These are phyloP conservation scores for Bugula neritina DNA, from an alignment of 2,888 invertebrate genomes.

Conservation along the genomic window DNA sequence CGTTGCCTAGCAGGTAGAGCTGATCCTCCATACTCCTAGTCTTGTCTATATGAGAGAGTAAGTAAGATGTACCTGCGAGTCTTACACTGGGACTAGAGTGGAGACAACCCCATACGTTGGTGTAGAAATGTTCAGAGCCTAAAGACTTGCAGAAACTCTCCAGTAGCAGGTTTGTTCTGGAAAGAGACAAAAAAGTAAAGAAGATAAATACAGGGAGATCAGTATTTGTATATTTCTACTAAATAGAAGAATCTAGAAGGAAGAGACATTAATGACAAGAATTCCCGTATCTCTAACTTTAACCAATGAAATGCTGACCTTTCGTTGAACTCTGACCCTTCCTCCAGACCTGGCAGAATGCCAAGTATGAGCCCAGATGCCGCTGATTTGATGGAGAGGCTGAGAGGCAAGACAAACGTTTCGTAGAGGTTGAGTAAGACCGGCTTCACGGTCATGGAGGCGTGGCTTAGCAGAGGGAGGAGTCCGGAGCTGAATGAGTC, in stretches of 20 bases:
- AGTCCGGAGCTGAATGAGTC: constrained; percentile 67
- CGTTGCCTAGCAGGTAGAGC: constrained; percentile 73
- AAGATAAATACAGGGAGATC: no score
- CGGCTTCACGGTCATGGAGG: constrained; percentile 82
- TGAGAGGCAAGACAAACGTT: constrained; percentile 75
- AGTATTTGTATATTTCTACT: no score
- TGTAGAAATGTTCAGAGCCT: constrained; percentile 73
- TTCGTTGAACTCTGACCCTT: constrained; percentile 76
- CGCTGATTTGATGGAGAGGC: constrained; percentile 69
- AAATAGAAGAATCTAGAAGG: no score
- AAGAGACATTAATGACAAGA: no score
- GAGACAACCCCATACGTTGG: constrained; percentile 80
- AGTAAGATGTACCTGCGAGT: constrained; percentile 73
- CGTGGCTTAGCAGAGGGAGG: constrained; percentile 80
- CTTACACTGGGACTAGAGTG: constrained; percentile 73
- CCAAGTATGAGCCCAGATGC: constrained; percentile 81
- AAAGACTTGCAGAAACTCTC: constrained; percentile 71
- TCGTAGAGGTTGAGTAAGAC: constrained; percentile 76
- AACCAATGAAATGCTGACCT: no score
- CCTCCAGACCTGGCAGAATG: constrained; percentile 78
- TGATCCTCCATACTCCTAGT: constrained; percentile 74
- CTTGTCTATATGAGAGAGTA: constrained; percentile 72
- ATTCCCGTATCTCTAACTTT: no score
- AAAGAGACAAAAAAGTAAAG: no score
- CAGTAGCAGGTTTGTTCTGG: constrained; percentile 58